These are phyloP conservation scores for Taxidea taxus DNA, from an alignment of 2,113 vertebrate species.

Conservation along the genomic window DNA sequence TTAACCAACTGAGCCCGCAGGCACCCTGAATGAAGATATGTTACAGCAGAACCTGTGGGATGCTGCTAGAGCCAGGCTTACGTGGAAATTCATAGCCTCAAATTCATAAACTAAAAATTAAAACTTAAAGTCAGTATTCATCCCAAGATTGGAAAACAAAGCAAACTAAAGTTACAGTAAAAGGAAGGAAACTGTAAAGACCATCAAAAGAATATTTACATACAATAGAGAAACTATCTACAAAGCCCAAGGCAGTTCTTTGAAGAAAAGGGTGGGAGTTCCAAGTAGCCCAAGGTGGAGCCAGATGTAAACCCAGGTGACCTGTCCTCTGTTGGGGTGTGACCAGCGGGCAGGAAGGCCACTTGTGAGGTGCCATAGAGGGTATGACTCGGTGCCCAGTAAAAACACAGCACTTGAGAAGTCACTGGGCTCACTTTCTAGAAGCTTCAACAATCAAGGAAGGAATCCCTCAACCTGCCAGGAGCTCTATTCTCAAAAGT, in stretches of 20 bases:
- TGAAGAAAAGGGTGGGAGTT: not conserved
- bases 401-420: not conserved
- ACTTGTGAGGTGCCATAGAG: not conserved
- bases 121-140: not conserved
- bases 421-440: conserved; percentile 17
- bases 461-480: not conserved
- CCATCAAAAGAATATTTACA: not conserved
- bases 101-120: conserved; percentile 15
- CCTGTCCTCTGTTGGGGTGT: not conserved
- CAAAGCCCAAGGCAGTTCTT: not conserved
- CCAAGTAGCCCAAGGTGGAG: not conserved
- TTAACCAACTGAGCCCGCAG: too few relatives aligned
- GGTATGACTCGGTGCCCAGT: not conserved
- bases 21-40: not conserved
- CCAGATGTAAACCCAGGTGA: not conserved
- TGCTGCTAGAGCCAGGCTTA: not conserved
- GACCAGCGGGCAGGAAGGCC: not conserved
- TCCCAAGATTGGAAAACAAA: not conserved
- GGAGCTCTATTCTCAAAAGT: not conserved
- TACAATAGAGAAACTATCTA: conserved; percentile 15
- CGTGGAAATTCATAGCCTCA: conserved; percentile 13
- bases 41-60: not conserved
- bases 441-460: not conserved
- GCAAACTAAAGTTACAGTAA: not conserved
- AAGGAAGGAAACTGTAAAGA: conserved; percentile 36